Evolutionary conservation across 2,797 vertebrate genomes (phyloP), one percentile per base, ranked within the genome.

Genomic region (Hydrocynus forskahlii): DNA sequence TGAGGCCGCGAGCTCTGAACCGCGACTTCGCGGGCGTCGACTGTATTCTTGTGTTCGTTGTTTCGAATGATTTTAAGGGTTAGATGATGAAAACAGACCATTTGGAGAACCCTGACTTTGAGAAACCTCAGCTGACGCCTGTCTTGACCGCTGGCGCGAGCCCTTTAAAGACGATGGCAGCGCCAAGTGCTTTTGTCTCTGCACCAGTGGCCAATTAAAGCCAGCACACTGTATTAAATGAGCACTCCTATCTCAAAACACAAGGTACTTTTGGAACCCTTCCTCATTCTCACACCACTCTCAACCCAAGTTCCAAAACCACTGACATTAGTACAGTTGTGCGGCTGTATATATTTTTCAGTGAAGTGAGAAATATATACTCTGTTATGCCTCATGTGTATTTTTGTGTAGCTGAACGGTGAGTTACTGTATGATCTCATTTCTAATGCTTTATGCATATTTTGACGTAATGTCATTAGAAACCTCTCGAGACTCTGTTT

Each of bases 281-380:
- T 40, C 10, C 43, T 29, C 55, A 43, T 50, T 43, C 21, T 69
- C 67, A 69, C 19, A 5, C 13, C 21, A 70, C 54, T 13, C 25
- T 79, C 50, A 59, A 40, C 73, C 75, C 38, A 69, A 63, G 21
- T 86, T 45, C 79, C 83, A 67, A 80, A 71, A 64, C 62, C 14
- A 16, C 60, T 63, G 7, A 38, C 63, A 66, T 66, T 19, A 43
- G 17, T 67, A 67, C 45, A 83, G 55, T 81, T 62, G 68, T 84
- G 63, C 75, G 69, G 19, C 79, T 80, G 81, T 89, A 87, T 91
- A 82, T 90, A 89, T 90, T 88, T 89, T 19, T 62, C 85, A 82
- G 79, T 45, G 12, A 75, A 50, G 80, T 80, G 84, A 88, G 81
- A 85, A 88, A 89, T 87, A 82, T 64, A 83, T 77, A 71, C 69